Evolutionary conservation across 2,888 invertebrate species (phyloP), one percentile per base, ranked within the genome.

Genomic region (Hetaerina titia): DNA sequence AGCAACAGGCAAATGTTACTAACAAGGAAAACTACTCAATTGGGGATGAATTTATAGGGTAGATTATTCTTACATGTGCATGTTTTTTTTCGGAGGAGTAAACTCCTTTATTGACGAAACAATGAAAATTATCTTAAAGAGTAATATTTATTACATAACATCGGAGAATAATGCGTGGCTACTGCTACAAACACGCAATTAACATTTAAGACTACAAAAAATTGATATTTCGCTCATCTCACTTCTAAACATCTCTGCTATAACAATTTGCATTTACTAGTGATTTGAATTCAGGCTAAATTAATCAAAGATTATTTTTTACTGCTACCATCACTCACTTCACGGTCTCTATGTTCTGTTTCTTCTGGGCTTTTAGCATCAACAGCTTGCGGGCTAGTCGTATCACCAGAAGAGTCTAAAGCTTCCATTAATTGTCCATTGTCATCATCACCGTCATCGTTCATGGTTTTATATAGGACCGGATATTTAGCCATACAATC

Each of bases 401-500:
- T 45, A 69, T 56, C 31, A 92, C 69, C 25, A 69, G 45, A 56
- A 19, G 64, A 64, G 13, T 92, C 92, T 15, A 92, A 92, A 45
- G 69, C 92, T 96, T 96, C 95, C 31, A 95, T 95, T 95, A 96
- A 95, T 13, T 96, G 96, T 95, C 95, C 96, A 94, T 96, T 96
- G 64, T 96, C 96, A n/a, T 97, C 97, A 31, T 97, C 97, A 74
- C 97, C 97, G 95, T 98, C 98, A 87, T 97, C 97, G n/a, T 97
- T 97, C 94, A 98, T 97, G 96, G 98, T 98, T 95, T 96, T 96
- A 96, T 99, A 99, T 58, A 99, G 97, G 57, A 98, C 98, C 9
- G 99, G 99, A 97, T 98, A 99, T 95, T 98, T 97, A 89, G 98
- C 97, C 98, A 99, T 99, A 96, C 99, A 99, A 63, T 98, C 97